A percentile compares a stretch with the other conserved stretches of the same genome.
phyloP scores from a whole-genome alignment of 2,797 vertebrate genomes.

The Hippoglossus hippoglossus region DNA sequence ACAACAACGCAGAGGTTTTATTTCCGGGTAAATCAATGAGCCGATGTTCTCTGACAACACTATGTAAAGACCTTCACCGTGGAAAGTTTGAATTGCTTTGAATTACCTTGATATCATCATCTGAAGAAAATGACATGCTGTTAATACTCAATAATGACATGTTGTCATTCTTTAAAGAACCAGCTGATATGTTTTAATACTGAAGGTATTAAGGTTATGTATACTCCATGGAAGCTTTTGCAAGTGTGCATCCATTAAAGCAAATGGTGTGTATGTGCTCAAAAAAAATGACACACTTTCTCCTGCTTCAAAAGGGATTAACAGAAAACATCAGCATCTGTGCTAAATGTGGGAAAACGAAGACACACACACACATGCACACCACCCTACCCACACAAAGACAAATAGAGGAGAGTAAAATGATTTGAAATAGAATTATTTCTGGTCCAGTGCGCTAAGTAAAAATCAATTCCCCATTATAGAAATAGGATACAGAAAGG shows the following conservation, averaged over 20 bases:
- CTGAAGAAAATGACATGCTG: conserved; percentile 4
- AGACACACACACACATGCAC: conserved; percentile 28
- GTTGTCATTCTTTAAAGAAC: conserved; percentile 15
- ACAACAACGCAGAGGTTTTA: conserved; percentile 12
- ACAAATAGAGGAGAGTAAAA: conserved; percentile 71
- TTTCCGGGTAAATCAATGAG: conserved; percentile 40
- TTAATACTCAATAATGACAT: conserved; percentile 11
- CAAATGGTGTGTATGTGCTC: conserved; percentile 36
- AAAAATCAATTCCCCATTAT: conserved; percentile 86
- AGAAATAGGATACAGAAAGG: conserved; percentile 85
- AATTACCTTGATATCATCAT: conserved; percentile 15
- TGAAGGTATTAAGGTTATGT: conserved; percentile 12
- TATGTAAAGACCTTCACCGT: conserved; percentile 8
- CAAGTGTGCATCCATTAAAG: conserved; percentile 42
- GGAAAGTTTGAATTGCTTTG: conserved; percentile 4
- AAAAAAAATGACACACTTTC: conserved; percentile 50
- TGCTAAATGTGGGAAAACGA: conserved; percentile 29
- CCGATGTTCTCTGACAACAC: conserved; percentile 1
- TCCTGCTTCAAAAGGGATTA: conserved; percentile 56
- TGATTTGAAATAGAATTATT: conserved; percentile 86
- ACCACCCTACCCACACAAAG: conserved; percentile 37
- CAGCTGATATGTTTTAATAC: conserved; percentile 5
- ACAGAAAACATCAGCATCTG: conserved; percentile 57
- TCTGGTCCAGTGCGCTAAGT: conserved; percentile 82
- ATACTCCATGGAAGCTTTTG: conserved; percentile 7